Evolutionary conservation across 2,797 vertebrate genomes (phyloP), one percentile per base, ranked within the genome.

Genomic region (Enteromius radiatus): DNA sequence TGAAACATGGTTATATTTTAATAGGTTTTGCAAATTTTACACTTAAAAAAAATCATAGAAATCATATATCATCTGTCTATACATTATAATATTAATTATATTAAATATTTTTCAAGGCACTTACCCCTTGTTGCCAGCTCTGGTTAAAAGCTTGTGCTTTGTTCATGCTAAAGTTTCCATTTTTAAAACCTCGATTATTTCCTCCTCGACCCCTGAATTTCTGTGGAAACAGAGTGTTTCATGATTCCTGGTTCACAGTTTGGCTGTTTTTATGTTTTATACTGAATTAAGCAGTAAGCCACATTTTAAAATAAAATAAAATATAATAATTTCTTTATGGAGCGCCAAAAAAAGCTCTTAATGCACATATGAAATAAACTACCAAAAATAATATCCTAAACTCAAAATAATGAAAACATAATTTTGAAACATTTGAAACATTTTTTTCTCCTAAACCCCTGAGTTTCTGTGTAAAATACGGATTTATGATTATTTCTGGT

Each of bases 41-140:
- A 69, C 17, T 63, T 1, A 11, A 11, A 21, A 52, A 56, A 56
- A 23, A 41, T 4, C 3, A 54, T 8, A 10, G 21, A 54, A 54
- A n/a, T 54, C 8, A 31, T 63, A 31, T 17, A 28, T 63, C 15
- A 14, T 3, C 3, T n/a, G 3, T n/a, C 31, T 33, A 38, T 12
- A 31, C 26, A 8, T 61, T 17, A 31, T 28, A 7, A 6, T 61
- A 61, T 15, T 3, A 28, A 28, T 61, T 6, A 61, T 21, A 19
- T 11, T 2, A 21, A 21, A 15, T 15, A 9, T 38, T 9, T 33
- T 54, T 36, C 3, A 15, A 80, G 14, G 17, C 2, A 96, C 97
- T 95, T 92, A 99, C 98, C 96, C 97, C 97, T 94, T 98, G 97
- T 84, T 96, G 95, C 96, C 97, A 98, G 96, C 98, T 99, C 93